Conservation (phyloP, 2,113 vertebrate species). For the Fregata magnificens region DNA sequence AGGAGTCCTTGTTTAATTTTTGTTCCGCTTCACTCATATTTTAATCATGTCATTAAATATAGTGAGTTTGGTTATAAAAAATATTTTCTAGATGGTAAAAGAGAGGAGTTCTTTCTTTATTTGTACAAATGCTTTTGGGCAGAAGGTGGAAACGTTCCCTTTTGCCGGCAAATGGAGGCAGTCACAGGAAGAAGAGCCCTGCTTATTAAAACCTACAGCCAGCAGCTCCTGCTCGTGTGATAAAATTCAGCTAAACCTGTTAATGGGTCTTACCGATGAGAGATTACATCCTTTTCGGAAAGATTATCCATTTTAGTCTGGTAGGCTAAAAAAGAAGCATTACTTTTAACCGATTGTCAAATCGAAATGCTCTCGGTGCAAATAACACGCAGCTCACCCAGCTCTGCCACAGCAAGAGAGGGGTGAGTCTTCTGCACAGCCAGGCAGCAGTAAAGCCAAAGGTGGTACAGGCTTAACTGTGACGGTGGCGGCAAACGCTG, state of each 20-base stretch:
- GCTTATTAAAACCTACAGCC: not conserved
- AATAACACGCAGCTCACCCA: not conserved
- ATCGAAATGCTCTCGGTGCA: not conserved
- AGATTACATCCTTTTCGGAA: not conserved
- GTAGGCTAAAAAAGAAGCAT: not conserved
- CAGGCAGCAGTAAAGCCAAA: not conserved
- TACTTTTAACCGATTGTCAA: not conserved
- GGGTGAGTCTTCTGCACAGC: not conserved
- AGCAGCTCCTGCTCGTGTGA: not conserved
- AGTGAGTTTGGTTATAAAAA: not conserved
- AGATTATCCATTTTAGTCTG: conserved; percentile 14
- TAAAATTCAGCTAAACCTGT: conserved; percentile 21
- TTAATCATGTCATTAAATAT: not conserved
- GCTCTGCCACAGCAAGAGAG: not conserved
- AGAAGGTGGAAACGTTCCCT: not conserved
- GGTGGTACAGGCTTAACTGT: not conserved
- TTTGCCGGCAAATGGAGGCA: not conserved
- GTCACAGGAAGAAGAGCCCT: not conserved
- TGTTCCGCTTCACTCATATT: not conserved
- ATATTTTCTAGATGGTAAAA: not conserved
- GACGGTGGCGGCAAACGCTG: accelerated
- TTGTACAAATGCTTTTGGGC: not conserved
- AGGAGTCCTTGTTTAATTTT: not conserved
- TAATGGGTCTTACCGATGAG: not conserved
- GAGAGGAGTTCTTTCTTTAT: not conserved